A percentile compares a stretch with the other conserved stretches of the same genome.
Evolutionary conservation across 2,888 invertebrate species (phyloP).

Genomic region (Parasteatoda lunata): DNA sequence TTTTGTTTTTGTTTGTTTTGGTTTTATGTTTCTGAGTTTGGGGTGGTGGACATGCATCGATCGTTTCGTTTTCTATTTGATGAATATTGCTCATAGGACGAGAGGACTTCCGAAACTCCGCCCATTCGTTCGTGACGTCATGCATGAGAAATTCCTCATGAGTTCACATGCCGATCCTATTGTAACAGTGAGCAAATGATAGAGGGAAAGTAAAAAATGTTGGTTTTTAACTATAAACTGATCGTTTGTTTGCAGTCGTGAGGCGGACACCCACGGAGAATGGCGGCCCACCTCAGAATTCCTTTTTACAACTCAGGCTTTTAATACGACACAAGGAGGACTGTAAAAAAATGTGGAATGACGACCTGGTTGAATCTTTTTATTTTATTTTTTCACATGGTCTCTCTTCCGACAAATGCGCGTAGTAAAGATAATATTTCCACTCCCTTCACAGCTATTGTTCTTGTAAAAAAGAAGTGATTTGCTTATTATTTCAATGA

Average conservation of each 20-base stretch:
- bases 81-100: slow-evolving; percentile 10
- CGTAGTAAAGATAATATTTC: too few species aligned
- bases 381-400: not conserved
- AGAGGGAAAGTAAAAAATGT: slow-evolving; percentile 4
- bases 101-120: not conserved
- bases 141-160: not conserved
- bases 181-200: not conserved
- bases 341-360: not conserved
- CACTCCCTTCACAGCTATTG: too few species aligned
- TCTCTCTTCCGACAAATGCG: too few species aligned
- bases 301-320: not conserved
- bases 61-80: not conserved
- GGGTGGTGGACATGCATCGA: slow-evolving; percentile 1
- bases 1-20: not conserved
- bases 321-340: not conserved
- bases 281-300: slow-evolving; percentile 8
- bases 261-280: slow-evolving; percentile 49
- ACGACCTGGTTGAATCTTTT: not conserved
- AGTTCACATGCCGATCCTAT: slow-evolving; percentile 10
- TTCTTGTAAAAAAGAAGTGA: too few species aligned
- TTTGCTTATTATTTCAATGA: too few species aligned
- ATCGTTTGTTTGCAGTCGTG: slow-evolving; percentile 52
- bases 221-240: slow-evolving; percentile 37
- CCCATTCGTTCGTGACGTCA: not conserved
- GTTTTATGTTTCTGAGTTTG: not conserved